phyloP scores from a whole-genome alignment of 2,113 vertebrate genomes.

The Pimephales promelas region DNA sequence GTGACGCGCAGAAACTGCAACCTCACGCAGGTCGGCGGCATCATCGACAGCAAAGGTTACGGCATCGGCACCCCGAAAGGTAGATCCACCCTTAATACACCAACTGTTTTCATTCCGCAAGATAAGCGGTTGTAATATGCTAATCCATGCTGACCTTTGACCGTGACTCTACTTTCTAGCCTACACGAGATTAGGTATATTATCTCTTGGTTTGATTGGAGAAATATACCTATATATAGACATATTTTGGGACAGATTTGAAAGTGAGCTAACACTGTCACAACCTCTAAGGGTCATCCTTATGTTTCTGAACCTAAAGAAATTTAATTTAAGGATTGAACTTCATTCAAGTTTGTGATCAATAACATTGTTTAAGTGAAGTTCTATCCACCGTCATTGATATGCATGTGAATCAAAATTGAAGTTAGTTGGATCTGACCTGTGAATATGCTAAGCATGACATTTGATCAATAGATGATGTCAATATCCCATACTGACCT shows the following conservation, averaged over 20 bases:
- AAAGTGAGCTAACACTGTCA: too few species aligned
- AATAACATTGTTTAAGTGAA: neutral
- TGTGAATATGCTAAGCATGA: neutral
- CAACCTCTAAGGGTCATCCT: neutral
- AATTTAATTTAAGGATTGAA: neutral
- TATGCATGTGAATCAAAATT: neutral
- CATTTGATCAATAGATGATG: neutral
- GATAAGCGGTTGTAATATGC: neutral
- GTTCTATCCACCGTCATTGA: neutral
- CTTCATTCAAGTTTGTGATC: neutral
- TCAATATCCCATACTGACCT: neutral
- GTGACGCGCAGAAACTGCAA: slow-evolving; percentile 96
- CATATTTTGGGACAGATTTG: neutral
- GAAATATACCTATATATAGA: neutral
- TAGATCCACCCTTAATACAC: slow-evolving; percentile 61
- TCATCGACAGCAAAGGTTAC: slow-evolving; percentile 97
- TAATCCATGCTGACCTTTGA: neutral
- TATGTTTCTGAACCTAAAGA: neutral
- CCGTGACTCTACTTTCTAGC: neutral
- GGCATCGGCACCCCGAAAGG: slow-evolving; percentile 97
- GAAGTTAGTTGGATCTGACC: neutral
- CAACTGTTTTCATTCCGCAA: neutral
- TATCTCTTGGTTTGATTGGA: neutral
- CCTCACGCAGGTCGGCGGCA: slow-evolving; percentile 93
- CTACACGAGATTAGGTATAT: neutral